Percentiles rank a stretch among this genome's conserved stretches.
Evolutionary conservation across 2,113 vertebrate genomes (phyloP).

Genomic region (Proteles cristata): DNA sequence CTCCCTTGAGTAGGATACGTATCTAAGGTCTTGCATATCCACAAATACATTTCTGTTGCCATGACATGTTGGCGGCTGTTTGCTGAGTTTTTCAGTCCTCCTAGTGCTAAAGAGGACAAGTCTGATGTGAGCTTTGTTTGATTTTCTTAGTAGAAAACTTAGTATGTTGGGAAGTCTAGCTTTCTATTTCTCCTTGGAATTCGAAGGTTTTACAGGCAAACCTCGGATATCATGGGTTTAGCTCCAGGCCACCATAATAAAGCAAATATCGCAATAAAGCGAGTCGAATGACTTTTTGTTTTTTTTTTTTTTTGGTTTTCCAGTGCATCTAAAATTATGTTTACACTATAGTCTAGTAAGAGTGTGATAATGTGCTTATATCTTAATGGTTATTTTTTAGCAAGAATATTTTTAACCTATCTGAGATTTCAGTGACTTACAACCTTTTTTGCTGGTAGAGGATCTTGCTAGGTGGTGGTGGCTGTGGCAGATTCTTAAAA

Average conservation of each 20-base stretch:
- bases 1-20: neutral
- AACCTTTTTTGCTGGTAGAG: neutral
- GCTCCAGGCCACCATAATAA: neutral
- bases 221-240: rapidly evolving
- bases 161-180: neutral
- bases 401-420: too few relatives aligned
- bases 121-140: neutral
- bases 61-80: too few relatives aligned
- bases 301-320: neutral
- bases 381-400: neutral
- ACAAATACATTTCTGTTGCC: neutral
- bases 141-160: neutral
- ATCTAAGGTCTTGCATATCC: neutral
- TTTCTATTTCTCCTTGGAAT: neutral
- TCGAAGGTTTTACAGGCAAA: neutral
- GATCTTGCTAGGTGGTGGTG: neutral
- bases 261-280: neutral
- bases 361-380: neutral
- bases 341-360: neutral
- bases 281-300: neutral
- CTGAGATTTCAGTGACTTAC: neutral
- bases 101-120: neutral
- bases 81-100: neutral
- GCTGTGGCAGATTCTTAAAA: neutral
- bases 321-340: neutral